These are phyloP conservation scores for Lacanobia oleracea DNA, from an alignment of 2,888 invertebrate species.

Conservation along the genomic window DNA sequence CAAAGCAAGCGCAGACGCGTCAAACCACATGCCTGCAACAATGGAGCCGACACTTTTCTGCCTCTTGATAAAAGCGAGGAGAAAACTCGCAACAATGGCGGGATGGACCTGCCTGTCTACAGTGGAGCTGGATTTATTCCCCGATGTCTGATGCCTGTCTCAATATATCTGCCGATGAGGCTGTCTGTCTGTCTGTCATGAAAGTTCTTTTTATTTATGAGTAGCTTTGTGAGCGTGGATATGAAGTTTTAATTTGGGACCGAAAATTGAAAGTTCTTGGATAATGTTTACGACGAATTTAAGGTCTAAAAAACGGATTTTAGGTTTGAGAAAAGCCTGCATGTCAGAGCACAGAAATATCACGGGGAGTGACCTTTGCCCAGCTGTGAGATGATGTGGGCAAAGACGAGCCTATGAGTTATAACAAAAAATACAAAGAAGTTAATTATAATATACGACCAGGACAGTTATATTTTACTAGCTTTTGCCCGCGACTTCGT, in stretches of 20 bases:
- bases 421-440: too few species aligned
- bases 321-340: too few species aligned
- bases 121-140: constrained; percentile 26
- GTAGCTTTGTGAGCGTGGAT: not conserved
- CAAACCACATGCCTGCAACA: constrained; percentile 1
- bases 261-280: not conserved
- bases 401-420: too few species aligned
- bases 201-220: not conserved
- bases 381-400: too few species aligned
- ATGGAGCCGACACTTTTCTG: constrained; percentile 4
- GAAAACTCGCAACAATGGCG: constrained; percentile 26
- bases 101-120: not conserved
- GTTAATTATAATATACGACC: too few species aligned
- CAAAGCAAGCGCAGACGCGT: not conserved
- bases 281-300: not conserved
- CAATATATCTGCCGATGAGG: constrained; percentile 32
- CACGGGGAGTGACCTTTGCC: too few species aligned
- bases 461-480: too few species aligned
- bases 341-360: too few species aligned
- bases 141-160: not conserved
- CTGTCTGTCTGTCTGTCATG: not conserved
- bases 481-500: too few species aligned
- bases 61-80: constrained; percentile 3
- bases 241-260: not conserved
- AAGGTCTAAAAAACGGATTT: not conserved